A percentile compares a stretch with the other conserved stretches of the same genome.
Conservation (phyloP, 2,888 invertebrate genomes). For the Aphrophora alni region DNA sequence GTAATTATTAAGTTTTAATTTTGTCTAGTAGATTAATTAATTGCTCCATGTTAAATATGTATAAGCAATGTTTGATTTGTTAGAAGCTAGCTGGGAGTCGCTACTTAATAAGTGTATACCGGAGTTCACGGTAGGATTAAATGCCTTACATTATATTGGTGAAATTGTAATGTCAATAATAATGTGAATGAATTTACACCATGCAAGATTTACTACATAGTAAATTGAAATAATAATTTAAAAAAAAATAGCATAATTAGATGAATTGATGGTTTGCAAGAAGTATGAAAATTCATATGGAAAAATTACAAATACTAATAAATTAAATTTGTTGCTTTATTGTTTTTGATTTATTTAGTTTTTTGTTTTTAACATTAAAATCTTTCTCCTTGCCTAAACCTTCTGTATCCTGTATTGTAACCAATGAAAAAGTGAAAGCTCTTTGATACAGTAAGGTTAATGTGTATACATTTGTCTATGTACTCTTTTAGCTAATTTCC, state of each 20-base stretch:
- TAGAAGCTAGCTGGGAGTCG: conserved; percentile 26
- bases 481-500: too few species aligned
- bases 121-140: conserved; percentile 39
- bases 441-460: too few species aligned
- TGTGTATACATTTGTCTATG: too few species aligned
- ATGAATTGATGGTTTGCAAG: conserved; percentile 37
- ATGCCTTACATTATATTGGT: conserved; percentile 40
- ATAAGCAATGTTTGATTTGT: conserved; percentile 31
- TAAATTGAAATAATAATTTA: conserved; percentile 24
- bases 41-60: conserved; percentile 49
- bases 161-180: conserved; percentile 27
- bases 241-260: conserved; percentile 41
- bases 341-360: conserved; percentile 28
- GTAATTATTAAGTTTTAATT: conserved; percentile 9
- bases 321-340: conserved; percentile 51
- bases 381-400: too few species aligned
- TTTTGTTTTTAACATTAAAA: too few species aligned
- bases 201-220: neutral
- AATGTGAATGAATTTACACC: conserved; percentile 15
- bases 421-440: too few species aligned
- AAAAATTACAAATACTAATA: conserved; percentile 50
- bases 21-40: conserved; percentile 39
- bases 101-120: conserved; percentile 35
- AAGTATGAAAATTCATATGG: conserved; percentile 36
- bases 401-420: too few species aligned